Evolutionary conservation across 2,888 invertebrate genomes (phyloP), one percentile per base, ranked within the genome.

Genomic region (Chalcis sispes): DNA sequence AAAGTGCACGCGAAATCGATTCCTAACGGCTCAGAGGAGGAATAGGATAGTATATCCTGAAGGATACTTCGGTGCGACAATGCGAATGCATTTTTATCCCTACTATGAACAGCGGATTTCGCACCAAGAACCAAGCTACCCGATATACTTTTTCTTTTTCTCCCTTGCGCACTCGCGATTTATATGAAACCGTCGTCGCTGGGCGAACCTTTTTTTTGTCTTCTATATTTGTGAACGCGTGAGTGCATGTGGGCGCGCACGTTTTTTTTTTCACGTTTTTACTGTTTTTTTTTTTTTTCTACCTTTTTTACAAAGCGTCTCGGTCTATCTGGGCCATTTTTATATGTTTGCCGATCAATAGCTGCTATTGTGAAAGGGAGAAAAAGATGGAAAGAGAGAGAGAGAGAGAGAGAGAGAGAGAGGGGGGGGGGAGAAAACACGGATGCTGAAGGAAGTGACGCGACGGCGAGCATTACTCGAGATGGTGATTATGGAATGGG

Each of bases 1-100:
- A 69, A 58, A 58, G 58, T 46, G 48, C 58, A 58, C 69, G 58
- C 20, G 23, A 58, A 58, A 69, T 69, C 58, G 58, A 69, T 69
- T 36, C 54, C 54, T 54, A 54, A 54, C 54, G 27, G 27, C 27
- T 5, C 54, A 15, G 20, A 18, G 42, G 2, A 15, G 42, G 7
- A 15, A 15, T 5, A 5, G 42, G 8, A 15, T 15, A 5, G 42
- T 8, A 15, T 8, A 8, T 8, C 8, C 32, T 15, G 25, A 23
- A n/a, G 23, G 8, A 25, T 25, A 56, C 56, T 56, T 56, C 52
- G 25, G n/a, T 18, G 36, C 67, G 67, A 59, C 69, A 54, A 54
- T 62, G 71, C 62, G 27, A 54, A 71, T 58, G 69, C 59, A 48
- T 69, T 69, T 69, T 48, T 59, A 4, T 5, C 18, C 7, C 25